Conservation (phyloP, 2,888 invertebrate species). For the Apamea crenata region DNA sequence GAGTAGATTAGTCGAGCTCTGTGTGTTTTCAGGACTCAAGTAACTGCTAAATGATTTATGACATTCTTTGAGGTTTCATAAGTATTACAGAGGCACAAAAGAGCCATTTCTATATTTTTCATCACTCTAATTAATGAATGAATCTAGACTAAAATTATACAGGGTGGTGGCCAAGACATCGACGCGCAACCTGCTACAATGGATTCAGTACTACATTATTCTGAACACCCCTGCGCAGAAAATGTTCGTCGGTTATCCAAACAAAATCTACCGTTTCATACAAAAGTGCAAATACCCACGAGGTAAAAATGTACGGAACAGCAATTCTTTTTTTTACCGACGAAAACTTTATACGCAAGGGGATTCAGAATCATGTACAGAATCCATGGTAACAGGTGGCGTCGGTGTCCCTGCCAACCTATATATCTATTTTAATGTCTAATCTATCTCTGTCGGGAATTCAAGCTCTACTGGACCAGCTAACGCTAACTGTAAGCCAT, state of each 20-base stretch:
- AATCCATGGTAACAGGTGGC: too few species aligned
- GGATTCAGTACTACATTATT: not conserved
- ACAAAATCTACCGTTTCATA: not conserved
- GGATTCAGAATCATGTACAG: too few species aligned
- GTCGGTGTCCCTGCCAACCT: too few species aligned
- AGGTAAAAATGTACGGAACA: too few species aligned
- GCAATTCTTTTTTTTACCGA: too few species aligned
- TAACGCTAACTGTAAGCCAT: conserved; percentile 34
- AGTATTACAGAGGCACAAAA: not conserved
- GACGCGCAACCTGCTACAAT: not conserved
- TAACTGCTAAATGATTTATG: not conserved
- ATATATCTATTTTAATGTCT: not conserved
- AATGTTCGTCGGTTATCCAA: not conserved
- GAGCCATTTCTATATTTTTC: not conserved
- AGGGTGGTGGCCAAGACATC: not conserved
- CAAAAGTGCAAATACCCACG: too few species aligned
- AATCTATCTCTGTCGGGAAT: conserved; percentile 24
- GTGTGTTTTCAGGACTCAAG: not conserved
- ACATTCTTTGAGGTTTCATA: not conserved
- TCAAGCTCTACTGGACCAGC: conserved; percentile 43
- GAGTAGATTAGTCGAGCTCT: conserved; percentile 74
- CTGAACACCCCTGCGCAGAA: too few species aligned
- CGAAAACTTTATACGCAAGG: too few species aligned
- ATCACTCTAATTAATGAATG: not conserved
- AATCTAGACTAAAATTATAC: not conserved